Evolutionary conservation across 2,888 invertebrate species (phyloP).

Genomic region (Cephus sareptanus): DNA sequence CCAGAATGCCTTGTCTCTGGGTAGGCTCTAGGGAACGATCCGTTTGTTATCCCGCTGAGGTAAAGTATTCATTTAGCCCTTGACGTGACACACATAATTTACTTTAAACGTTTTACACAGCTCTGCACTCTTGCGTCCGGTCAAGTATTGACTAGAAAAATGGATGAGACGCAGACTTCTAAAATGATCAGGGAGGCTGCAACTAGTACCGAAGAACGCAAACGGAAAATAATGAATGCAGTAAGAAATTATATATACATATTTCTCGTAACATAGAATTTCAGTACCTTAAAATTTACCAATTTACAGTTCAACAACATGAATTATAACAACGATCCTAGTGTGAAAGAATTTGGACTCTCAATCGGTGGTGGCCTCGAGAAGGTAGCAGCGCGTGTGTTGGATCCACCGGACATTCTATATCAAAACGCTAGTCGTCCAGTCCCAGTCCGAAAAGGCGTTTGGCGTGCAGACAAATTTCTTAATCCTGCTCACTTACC

Average conservation of each 20-base stretch:
- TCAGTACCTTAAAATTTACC: neutral
- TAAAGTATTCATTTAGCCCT: slow-evolving; percentile 42
- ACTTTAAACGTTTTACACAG: neutral
- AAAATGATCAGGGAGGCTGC: slow-evolving; percentile 91
- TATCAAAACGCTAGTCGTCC: slow-evolving; percentile 68
- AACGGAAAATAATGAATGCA: slow-evolving; percentile 81
- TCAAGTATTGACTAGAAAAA: slow-evolving; percentile 81
- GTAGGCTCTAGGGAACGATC: slow-evolving; percentile 78
- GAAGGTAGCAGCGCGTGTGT: slow-evolving; percentile 80
- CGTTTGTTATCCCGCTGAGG: slow-evolving; percentile 86
- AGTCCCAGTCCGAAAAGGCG: slow-evolving; percentile 61
- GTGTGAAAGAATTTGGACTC: slow-evolving; percentile 85
- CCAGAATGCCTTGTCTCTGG: slow-evolving; percentile 85
- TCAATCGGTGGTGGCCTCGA: slow-evolving; percentile 80
- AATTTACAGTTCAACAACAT: slow-evolving; percentile 47
- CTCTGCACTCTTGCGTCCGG: slow-evolving; percentile 75
- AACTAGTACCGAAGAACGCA: slow-evolving; percentile 80
- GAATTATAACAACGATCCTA: slow-evolving; percentile 64
- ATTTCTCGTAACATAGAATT: neutral
- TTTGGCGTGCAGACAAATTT: slow-evolving; percentile 64
- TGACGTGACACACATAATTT: neutral
- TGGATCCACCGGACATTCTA: slow-evolving; percentile 80
- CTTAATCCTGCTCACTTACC: slow-evolving; percentile 46
- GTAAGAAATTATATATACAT: slow-evolving; percentile 63
- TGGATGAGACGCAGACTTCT: slow-evolving; percentile 85